Evolutionary conservation across 1,140 invertebrate genomes (phyloP), one percentile per base, ranked within the genome.

Genomic region (Cotesia glomerata): DNA sequence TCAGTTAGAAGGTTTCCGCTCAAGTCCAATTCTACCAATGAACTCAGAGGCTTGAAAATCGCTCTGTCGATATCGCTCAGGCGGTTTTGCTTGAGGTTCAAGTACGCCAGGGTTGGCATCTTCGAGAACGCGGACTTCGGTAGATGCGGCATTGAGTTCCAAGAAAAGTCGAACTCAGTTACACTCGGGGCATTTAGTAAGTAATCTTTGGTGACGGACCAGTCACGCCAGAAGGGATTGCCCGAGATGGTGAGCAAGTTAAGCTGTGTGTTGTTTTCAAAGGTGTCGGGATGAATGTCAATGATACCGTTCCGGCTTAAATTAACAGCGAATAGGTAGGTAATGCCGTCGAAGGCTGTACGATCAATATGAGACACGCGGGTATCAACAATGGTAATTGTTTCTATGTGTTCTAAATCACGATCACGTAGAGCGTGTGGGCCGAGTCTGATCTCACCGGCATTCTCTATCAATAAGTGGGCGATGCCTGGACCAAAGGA

Each of bases 21-120:
- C 1, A 93, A 80, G 75, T 93, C 90, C 18, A 93, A 78, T 77
- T 93, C 92, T 78, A 90, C 88, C 11, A 93, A 86, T 16, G 88
- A 88, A 4, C 88, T 78, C 3, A 92, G 80, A 2, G 87, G 84
- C 34, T 88, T 88, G 77, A 93, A 92, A 0, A 89, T 86, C 39
- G 86, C 85, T 35, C 85, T 86, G 32, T 92, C 90, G 68, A 93
- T 85, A 35, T 88, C 88, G n/a, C 86, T 87, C 11, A 93, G 78
- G 14, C 88, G 87, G 72, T 93, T 93, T 14, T 89, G 88, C 7
- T 89, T 89, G 51, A 93, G 79, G 75, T 91, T 92, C 13, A 93
- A 87, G 75, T 90, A 92, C 65, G 89, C 87, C 1, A 93, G 83
- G 61, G 88, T 89, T 4, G 86, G 82, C 85, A 93, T 89, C 72